Percentiles rank a stretch among this genome's conserved stretches.
These are phyloP conservation scores for Orchesellides sinensis DNA, from an alignment of 2,888 invertebrate genomes.

Conservation along the genomic window DNA sequence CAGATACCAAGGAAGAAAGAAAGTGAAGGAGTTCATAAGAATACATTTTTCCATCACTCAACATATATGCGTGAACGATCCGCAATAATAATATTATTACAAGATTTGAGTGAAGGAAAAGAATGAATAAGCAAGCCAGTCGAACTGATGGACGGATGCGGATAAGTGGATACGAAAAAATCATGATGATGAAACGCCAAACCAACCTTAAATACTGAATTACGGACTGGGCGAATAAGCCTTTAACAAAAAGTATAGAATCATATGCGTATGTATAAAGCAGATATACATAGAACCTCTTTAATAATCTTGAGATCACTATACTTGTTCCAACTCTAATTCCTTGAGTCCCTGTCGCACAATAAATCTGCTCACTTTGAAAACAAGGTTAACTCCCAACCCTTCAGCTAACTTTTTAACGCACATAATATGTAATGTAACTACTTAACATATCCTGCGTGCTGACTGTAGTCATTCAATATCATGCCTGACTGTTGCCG, in stretches of 20 bases:
- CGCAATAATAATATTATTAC: constrained; percentile 33
- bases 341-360: constrained; percentile 64
- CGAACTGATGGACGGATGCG: constrained; percentile 7
- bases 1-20: neutral
- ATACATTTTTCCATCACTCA: neutral
- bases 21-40: neutral
- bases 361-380: constrained; percentile 72
- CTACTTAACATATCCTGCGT: neutral
- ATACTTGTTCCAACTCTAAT: neutral
- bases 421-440: neutral
- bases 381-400: constrained; percentile 71
- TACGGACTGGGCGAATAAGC: neutral
- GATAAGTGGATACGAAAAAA: constrained; percentile 1
- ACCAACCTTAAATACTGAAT: neutral
- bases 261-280: no score
- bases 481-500: constrained; percentile 20
- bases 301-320: constrained; percentile 50
- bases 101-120: constrained; percentile 11
- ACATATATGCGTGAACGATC: neutral
- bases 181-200: constrained; percentile 4
- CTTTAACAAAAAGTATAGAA: neutral
- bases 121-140: neutral
- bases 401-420: constrained; percentile 63
- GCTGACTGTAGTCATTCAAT: constrained; percentile 9
- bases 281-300: no score